Conservation (phyloP, 2,888 invertebrate species). For the Tenthredo distinguenda region DNA sequence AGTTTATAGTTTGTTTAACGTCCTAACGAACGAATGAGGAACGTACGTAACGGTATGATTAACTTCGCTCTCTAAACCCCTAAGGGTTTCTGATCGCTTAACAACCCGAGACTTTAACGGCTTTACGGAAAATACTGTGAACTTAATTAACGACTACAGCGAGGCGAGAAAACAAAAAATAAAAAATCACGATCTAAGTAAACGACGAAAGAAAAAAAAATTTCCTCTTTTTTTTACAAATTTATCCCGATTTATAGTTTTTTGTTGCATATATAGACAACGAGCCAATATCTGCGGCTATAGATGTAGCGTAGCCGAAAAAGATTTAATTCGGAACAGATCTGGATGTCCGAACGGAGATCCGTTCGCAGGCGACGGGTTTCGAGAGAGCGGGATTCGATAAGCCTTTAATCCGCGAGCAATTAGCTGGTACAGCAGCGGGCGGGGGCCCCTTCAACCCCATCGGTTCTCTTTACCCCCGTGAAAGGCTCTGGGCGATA, state of each 20-base stretch:
- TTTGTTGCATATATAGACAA: no score
- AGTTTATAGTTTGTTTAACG: slow-evolving; percentile 5
- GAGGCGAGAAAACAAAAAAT: neutral
- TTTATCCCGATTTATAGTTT: neutral
- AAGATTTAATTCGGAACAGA: neutral
- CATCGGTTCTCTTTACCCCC: slow-evolving; percentile 53
- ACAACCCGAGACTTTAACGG: neutral
- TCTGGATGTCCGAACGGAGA: slow-evolving; percentile 55
- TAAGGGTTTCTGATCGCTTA: neutral
- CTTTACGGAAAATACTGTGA: neutral
- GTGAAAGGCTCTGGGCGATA: slow-evolving; percentile 48
- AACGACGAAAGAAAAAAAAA: no score
- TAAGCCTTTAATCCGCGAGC: slow-evolving; percentile 73
- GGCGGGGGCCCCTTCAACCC: slow-evolving; percentile 28
- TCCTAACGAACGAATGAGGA: neutral
- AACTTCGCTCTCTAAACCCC: neutral
- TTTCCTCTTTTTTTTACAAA: no score
- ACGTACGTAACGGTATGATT: slow-evolving; percentile 13
- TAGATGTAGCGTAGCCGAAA: neutral
- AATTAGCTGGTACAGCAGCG: slow-evolving; percentile 67
- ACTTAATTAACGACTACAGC: neutral
- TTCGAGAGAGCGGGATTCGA: slow-evolving; percentile 61
- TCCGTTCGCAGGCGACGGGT: slow-evolving; percentile 41
- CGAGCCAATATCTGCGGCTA: neutral
- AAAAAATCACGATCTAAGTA: neutral